A percentile compares a stretch with the other conserved stretches of the same genome.
These are phyloP conservation scores for Calephelis perditalis DNA, from an alignment of 2,888 invertebrate genomes.

Conservation along the genomic window DNA sequence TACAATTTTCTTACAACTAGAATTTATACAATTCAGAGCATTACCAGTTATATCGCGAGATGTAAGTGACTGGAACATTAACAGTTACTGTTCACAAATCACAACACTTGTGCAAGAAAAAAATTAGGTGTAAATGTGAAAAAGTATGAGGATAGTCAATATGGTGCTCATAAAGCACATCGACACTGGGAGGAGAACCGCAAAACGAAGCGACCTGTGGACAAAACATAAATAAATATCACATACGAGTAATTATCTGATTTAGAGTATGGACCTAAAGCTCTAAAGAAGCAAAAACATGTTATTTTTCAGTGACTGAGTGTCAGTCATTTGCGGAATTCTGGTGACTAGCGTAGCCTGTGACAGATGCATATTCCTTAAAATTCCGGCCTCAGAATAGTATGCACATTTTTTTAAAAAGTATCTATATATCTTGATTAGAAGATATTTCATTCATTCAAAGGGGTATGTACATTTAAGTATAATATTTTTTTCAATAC, in stretches of 20 bases:
- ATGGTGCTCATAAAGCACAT: constrained; percentile 86
- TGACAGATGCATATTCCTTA: background rate
- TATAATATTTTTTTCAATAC: background rate
- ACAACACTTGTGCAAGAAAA: constrained; percentile 14
- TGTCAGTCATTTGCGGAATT: too few species aligned
- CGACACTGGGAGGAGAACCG: constrained; percentile 84
- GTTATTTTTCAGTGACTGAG: too few species aligned
- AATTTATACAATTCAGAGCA: too few species aligned
- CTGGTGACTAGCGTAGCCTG: too few species aligned
- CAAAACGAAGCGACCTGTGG: constrained; percentile 81
- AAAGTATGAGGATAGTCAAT: constrained; percentile 84
- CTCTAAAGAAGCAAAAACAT: too few species aligned
- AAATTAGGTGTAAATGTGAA: constrained; percentile 79
- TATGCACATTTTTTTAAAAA: background rate
- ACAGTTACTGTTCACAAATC: constrained; percentile 3
- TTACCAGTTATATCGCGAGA: too few species aligned
- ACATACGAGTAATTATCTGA: too few species aligned
- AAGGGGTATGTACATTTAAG: too few species aligned
- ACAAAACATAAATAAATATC: constrained; percentile 12
- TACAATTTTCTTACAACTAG: too few species aligned
- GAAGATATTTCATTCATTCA: too few species aligned
- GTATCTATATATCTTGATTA: background rate
- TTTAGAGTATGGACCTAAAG: too few species aligned
- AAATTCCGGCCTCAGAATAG: background rate
- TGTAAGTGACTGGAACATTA: constrained; percentile 2